Conservation (phyloP, 2,888 invertebrate species). For the Nysson spinosus region DNA sequence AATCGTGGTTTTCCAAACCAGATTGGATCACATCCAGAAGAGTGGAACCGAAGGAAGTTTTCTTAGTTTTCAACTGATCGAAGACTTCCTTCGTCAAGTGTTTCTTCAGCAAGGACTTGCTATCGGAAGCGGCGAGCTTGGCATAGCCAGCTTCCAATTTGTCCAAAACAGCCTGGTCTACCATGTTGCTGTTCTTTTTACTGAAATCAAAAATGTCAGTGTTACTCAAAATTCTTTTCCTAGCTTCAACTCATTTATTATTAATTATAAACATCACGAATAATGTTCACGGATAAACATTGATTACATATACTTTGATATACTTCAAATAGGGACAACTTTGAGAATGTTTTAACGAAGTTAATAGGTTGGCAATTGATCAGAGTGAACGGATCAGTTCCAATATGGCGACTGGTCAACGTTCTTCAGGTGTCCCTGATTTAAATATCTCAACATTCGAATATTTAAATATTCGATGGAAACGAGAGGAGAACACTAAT, state of each 20-base stretch:
- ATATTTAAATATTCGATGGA: too few relatives aligned
- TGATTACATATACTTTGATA: too few relatives aligned
- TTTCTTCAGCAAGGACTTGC: conserved; percentile 97
- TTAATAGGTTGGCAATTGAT: too few relatives aligned
- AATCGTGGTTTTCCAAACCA: conserved; percentile 96
- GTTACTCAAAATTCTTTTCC: not conserved
- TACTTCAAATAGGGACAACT: too few relatives aligned
- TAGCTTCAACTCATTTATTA: not conserved
- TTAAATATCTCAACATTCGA: too few relatives aligned
- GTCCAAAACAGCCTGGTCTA: conserved; percentile 93
- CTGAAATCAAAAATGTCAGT: conserved; percentile 78
- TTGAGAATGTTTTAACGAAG: too few relatives aligned
- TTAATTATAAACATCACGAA: not conserved
- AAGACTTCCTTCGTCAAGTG: conserved; percentile 94
- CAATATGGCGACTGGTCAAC: too few relatives aligned
- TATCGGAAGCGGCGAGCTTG: conserved; percentile 92
- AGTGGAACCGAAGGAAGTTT: conserved; percentile 95
- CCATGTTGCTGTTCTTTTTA: conserved; percentile 87
- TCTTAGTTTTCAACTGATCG: conserved; percentile 94
- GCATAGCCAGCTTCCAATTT: conserved; percentile 94
- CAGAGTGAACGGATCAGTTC: too few relatives aligned
- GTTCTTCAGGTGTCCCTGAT: too few relatives aligned
- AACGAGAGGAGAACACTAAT: too few relatives aligned
- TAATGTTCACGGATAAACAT: too few relatives aligned
- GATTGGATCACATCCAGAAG: conserved; percentile 97